Conservation (phyloP, 2,797 vertebrate species). For the Delichon dasypus region DNA sequence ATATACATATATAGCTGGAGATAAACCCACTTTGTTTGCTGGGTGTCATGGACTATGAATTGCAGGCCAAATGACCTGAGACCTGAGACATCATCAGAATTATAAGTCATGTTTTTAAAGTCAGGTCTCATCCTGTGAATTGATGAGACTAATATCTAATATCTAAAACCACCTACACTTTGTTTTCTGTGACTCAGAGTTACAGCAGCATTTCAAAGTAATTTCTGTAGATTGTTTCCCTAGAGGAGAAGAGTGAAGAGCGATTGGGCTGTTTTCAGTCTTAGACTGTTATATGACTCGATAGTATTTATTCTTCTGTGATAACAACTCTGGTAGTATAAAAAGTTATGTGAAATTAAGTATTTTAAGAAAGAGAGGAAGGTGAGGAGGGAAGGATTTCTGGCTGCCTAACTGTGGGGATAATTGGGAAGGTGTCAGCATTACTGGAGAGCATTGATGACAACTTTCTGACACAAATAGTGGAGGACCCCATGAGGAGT, state of each 20-base stretch:
- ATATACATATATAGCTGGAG: neutral
- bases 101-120: neutral
- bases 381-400: neutral
- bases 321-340: neutral
- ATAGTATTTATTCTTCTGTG: neutral
- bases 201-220: neutral
- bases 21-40: neutral
- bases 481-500: neutral
- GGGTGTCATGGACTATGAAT: neutral
- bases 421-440: neutral
- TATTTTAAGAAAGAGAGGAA: neutral
- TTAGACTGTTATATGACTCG: neutral
- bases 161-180: neutral
- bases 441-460: neutral
- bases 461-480: neutral
- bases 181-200: neutral
- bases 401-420: neutral
- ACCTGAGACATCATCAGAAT: neutral
- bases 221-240: neutral
- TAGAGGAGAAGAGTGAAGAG: neutral
- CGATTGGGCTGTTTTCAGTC: neutral
- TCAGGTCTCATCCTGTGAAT: neutral
- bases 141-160: neutral
- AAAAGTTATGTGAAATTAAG: neutral
- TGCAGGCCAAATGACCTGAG: neutral